Evolutionary conservation across 2,113 vertebrate genomes (phyloP).

Genomic region (Macrotus californicus): DNA sequence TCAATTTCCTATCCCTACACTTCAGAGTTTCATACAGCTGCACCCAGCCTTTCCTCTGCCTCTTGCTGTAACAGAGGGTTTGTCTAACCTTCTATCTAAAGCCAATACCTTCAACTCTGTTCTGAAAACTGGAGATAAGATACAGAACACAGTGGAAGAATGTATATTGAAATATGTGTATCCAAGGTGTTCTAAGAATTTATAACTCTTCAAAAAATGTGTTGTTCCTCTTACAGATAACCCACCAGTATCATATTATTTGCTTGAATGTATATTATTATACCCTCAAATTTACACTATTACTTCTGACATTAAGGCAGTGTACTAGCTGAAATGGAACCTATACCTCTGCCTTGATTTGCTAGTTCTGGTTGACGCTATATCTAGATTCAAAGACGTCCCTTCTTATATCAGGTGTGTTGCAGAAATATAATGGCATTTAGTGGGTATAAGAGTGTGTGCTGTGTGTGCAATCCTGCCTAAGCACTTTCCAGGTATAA

Average conservation of each 20-base stretch:
- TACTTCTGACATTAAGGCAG: neutral
- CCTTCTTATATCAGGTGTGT: neutral
- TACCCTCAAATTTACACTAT: neutral
- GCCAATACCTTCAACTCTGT: neutral
- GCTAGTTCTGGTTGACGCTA: neutral
- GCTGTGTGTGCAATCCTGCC: rapidly evolving
- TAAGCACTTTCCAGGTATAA: neutral
- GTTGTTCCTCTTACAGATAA: neutral
- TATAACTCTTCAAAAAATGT: neutral
- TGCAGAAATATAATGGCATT: neutral
- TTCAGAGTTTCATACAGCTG: neutral
- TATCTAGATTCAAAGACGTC: neutral
- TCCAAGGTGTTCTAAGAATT: neutral
- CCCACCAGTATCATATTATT: neutral
- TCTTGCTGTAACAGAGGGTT: neutral
- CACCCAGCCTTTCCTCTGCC: neutral
- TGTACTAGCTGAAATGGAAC: neutral
- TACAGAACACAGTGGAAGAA: neutral
- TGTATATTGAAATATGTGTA: neutral
- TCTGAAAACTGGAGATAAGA: neutral
- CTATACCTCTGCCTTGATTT: neutral
- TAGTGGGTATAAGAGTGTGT: neutral
- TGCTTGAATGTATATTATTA: neutral
- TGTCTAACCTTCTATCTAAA: neutral
- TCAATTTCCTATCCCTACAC: neutral